Conservation (phyloP, 30 jellyfish, hydroid and myxozoan species). For the Aurelia aurita complex sp. Pacific region DNA sequence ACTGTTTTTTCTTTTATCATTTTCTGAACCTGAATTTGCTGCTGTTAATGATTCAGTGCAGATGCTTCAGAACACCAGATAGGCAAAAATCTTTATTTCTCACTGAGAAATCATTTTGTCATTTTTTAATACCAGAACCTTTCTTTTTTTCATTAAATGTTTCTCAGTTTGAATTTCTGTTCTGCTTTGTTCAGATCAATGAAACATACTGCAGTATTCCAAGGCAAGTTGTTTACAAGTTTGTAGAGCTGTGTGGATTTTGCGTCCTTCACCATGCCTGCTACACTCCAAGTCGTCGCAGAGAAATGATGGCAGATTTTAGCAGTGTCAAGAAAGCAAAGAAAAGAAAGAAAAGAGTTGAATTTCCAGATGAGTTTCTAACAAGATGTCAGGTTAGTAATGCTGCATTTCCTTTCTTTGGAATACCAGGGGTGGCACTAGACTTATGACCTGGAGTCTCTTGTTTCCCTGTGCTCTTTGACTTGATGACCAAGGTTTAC, state of each 20-base stretch:
- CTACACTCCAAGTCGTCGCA: conserved; percentile 60
- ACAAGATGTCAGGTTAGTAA: conserved; percentile 88
- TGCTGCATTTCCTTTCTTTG: too few relatives aligned
- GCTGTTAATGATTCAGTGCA: too few relatives aligned
- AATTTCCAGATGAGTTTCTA: conserved; percentile 65
- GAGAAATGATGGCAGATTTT: conserved; percentile 13
- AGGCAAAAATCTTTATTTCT: too few relatives aligned
- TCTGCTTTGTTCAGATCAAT: conserved; percentile 43
- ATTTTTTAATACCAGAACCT: too few relatives aligned
- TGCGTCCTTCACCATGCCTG: conserved; percentile 91
- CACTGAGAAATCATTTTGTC: too few relatives aligned
- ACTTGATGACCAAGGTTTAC: too few relatives aligned
- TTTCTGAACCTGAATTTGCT: too few relatives aligned
- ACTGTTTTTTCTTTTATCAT: too few relatives aligned
- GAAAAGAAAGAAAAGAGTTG: conserved; percentile 40
- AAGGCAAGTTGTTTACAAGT: conserved; percentile 87
- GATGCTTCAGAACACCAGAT: too few relatives aligned
- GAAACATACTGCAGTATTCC: conserved; percentile 97
- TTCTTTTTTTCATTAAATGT: neutral
- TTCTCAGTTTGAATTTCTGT: neutral
- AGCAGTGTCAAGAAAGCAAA: conserved; percentile 14
- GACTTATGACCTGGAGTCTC: too few relatives aligned
- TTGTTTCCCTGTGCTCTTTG: too few relatives aligned
- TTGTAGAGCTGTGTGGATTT: conserved; percentile 78
- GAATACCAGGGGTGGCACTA: too few relatives aligned